phyloP scores from a whole-genome alignment of 2,888 invertebrate genomes.

The Philopedon plagiatum region DNA sequence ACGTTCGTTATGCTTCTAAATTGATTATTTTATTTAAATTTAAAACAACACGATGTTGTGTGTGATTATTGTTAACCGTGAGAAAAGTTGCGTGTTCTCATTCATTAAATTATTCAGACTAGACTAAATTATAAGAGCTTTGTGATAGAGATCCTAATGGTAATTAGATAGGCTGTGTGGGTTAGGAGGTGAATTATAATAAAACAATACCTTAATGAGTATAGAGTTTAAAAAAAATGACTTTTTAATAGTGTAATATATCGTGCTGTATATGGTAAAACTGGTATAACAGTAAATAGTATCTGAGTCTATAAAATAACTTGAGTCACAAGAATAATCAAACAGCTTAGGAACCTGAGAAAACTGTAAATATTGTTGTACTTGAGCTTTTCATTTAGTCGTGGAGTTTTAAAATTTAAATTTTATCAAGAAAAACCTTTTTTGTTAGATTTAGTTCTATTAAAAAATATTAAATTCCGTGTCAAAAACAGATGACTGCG shows the following conservation, averaged over 20 bases:
- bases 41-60: slow-evolving; percentile 34
- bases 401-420: too few species aligned
- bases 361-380: too few species aligned
- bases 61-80: slow-evolving; percentile 43
- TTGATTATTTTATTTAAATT: slow-evolving; percentile 40
- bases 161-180: background rate
- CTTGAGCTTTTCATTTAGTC: too few species aligned
- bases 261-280: too few species aligned
- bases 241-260: background rate
- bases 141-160: background rate
- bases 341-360: too few species aligned
- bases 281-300: background rate
- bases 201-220: slow-evolving; percentile 12
- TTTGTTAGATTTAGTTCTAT: too few species aligned
- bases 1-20: slow-evolving; percentile 30
- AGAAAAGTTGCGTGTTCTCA: slow-evolving; percentile 44
- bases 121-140: slow-evolving; percentile 37
- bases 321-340: too few species aligned
- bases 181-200: slow-evolving; percentile 13
- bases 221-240: background rate
- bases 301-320: too few species aligned
- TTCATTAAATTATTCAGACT: slow-evolving; percentile 43
- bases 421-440: too few species aligned
- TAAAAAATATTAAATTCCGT: too few species aligned
- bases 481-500: too few species aligned